Base-by-base conservation (phyloP, 2,888 invertebrate genomes). In the Scaptomyza caliginosa region DNA sequence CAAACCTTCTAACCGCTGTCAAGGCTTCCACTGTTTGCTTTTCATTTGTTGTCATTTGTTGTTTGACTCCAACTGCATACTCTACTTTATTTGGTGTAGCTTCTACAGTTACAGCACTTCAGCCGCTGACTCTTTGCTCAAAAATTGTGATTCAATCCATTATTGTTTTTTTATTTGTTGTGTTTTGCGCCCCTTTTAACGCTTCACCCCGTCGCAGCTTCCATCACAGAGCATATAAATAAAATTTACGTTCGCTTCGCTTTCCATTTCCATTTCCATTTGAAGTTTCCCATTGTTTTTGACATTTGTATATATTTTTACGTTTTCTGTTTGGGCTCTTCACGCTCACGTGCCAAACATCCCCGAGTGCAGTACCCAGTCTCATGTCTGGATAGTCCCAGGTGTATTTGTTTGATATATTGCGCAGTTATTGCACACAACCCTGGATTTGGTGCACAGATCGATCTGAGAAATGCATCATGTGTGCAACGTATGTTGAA, bases 341-440 rank as follows among this genome's bases (percentile, higher is more conserved):
- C 68, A 65, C 62, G 74, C 67, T 67, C 63, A 23, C 68, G 40
- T 40, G 40, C 48, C 59, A 74, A 78, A 77, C 82, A 82, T 67
- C 83, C 80, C 83, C 60, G 72, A 40, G 52, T 74, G 60, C 67
- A 64, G 36, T 50, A n/a, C n/a, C n/a, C n/a, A n/a, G n/a, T n/a
- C n/a, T n/a, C n/a, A n/a, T n/a, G 58, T 36, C 30, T 32, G 68
- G 28, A 36, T 42, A 51, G 74, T 84, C 82, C 82, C 82, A 82
- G 82, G 82, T 82, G 82, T 77, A 82, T 84, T 78, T 73, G 67
- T 59, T 72, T 82, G 82, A 82, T 78, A 78, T 78, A 82, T 82
- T 82, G 82, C 82, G 72, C 72, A 78, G 85, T 82, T 82, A 74
- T 67, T 64, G 81, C 78, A 64, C 54, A 65, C 52, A 32, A 28